Conservation (phyloP, 1,140 invertebrate species). For the Carcinoscorpius rotundicauda region DNA sequence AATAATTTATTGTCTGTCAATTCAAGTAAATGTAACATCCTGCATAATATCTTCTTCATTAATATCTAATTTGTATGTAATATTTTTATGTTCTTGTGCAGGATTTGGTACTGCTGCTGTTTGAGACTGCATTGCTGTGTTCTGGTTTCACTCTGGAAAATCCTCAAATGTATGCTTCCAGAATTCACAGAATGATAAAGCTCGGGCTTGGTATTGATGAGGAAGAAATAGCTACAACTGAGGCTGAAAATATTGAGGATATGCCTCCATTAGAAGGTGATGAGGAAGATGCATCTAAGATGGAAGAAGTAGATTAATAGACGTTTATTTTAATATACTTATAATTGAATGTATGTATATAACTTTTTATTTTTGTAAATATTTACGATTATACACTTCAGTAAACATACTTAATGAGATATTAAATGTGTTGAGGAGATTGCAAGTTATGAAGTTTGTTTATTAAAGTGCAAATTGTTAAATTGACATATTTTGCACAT, state of each 20-base stretch:
- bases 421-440: no score
- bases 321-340: no score
- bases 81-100: not conserved
- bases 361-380: no score
- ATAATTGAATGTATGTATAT: no score
- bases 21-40: not conserved
- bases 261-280: slow-evolving; percentile 19
- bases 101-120: slow-evolving; percentile 79
- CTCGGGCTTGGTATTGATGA: slow-evolving; percentile 45
- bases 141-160: slow-evolving; percentile 87
- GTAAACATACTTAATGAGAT: no score
- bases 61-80: not conserved
- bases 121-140: slow-evolving; percentile 78
- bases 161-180: slow-evolving; percentile 35
- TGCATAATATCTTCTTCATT: not conserved
- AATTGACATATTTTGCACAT: no score
- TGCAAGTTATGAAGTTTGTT: no score
- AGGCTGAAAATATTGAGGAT: slow-evolving; percentile 14
- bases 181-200: slow-evolving; percentile 48
- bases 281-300: slow-evolving; percentile 23
- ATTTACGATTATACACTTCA: no score
- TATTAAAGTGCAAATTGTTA: no score
- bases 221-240: slow-evolving; percentile 25
- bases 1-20: no score
- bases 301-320: slow-evolving; percentile 25